Percentiles rank a stretch among this genome's conserved stretches.
These are phyloP conservation scores for Seira sanloemensis DNA, from an alignment of 2,888 invertebrate species.

Conservation along the genomic window DNA sequence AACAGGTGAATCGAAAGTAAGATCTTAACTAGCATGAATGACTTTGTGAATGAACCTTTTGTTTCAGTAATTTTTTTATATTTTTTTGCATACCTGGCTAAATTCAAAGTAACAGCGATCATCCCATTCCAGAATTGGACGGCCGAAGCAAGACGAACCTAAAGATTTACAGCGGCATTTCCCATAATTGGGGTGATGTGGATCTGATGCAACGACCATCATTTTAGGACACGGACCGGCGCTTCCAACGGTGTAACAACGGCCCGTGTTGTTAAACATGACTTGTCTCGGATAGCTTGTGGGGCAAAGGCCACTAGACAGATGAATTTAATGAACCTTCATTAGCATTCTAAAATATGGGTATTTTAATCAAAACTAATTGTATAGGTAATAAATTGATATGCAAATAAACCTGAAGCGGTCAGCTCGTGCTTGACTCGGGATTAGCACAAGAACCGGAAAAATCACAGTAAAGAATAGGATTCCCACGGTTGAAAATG, in stretches of 20 bases:
- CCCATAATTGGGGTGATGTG: slow-evolving; percentile 46
- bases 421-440: not conserved
- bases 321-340: not conserved
- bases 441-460: not conserved
- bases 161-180: slow-evolving; percentile 56
- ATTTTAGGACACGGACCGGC: slow-evolving; percentile 59
- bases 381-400: not conserved
- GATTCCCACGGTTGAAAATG: not conserved
- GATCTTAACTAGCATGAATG: too few relatives aligned
- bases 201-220: slow-evolving; percentile 49
- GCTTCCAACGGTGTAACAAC: slow-evolving; percentile 52
- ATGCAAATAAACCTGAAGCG: not conserved
- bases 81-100: slow-evolving; percentile 48
- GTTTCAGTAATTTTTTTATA: not conserved
- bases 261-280: slow-evolving; percentile 44
- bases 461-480: not conserved
- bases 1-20: not conserved
- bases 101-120: slow-evolving; percentile 63
- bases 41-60: not conserved
- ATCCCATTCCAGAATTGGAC: slow-evolving; percentile 50
- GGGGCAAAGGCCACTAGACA: slow-evolving; percentile 54
- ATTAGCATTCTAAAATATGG: not conserved
- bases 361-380: not conserved
- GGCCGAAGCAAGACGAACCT: slow-evolving; percentile 56
- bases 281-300: slow-evolving; percentile 58